A percentile compares a stretch with the other conserved stretches of the same genome.
phyloP scores from a whole-genome alignment of 2,113 vertebrate species.

The Thalassarche chlororhynchos region DNA sequence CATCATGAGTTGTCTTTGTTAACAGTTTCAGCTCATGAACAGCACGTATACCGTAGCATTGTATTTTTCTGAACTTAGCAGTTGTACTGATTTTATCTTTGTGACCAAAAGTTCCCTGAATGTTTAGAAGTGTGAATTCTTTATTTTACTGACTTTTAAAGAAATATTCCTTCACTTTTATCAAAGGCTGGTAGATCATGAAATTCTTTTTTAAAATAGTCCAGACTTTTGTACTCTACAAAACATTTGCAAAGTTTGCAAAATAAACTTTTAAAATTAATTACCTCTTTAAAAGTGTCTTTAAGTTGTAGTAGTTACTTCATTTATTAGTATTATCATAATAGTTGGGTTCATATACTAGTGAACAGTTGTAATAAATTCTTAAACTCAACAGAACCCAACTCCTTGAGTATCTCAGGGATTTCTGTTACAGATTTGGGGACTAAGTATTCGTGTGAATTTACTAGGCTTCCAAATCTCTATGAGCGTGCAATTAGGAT shows the following conservation, averaged over 20 bases:
- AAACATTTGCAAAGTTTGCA: neutral
- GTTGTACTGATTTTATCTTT: neutral
- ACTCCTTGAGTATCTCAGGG: neutral
- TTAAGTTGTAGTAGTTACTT: neutral
- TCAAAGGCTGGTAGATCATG: neutral
- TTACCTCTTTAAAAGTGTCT: neutral
- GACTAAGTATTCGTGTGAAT: neutral
- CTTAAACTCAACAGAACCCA: neutral
- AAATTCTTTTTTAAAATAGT: neutral
- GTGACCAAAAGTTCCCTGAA: neutral
- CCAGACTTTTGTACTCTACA: neutral
- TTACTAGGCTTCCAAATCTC: neutral
- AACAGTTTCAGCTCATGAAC: neutral
- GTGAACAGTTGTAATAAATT: neutral
- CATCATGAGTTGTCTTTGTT: neutral
- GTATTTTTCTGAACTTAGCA: neutral
- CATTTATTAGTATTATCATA: neutral
- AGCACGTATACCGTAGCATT: accelerated
- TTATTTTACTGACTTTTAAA: neutral
- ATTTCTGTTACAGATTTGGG: neutral
- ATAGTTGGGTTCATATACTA: neutral
- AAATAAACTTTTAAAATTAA: neutral
- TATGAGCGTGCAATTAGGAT: accelerated
- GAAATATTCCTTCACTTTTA: neutral
- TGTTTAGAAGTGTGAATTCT: neutral